Evolutionary conservation across 2,888 invertebrate species (phyloP), one percentile per base, ranked within the genome.

Genomic region (Drosophila suboccidentalis): DNA sequence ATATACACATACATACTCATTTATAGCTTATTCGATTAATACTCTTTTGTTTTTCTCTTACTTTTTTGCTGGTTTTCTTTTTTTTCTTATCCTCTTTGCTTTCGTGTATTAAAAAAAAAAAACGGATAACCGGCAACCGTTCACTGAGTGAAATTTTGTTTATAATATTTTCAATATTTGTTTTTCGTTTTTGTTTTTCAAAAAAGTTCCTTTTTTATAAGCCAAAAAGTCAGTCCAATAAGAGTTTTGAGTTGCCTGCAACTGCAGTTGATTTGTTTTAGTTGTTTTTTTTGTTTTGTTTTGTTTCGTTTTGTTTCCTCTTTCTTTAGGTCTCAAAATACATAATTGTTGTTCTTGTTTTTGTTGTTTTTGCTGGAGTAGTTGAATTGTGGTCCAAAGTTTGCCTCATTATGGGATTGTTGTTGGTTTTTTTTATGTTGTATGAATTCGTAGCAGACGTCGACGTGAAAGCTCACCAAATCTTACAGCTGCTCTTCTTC

Each of bases 231-330:
- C 87, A 87, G 87, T 87, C 87, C 87, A 87, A 87, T 87, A 90
- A 90, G 85, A 80, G 78, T 90, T 87, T 88, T 82, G 87, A 87
- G 89, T 90, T 91, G 88, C 83, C 91, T 87, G 82, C 90, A 90
- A 91, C 88, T 91, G 91, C 87, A 88, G 85, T 80, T 89, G 90
- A 89, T 83, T 90, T 80, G 90, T 89, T 88, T 78, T 67, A 58
- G 50, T 78, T 67, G 50, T 78, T 67, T 67, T 61, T 71, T 62
- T 62, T 58, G 64, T 68, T 69, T 39, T 64, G 44, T 55, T 57
- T 64, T 65, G 70, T 73, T 75, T 70, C 49, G 46, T 67, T 78
- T 70, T 26, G 26, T 26, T 66, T 62, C 22, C 71, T 67, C 49
- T 59, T 63, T 60, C 64, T 60, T 82, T 61, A 71, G 76, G 55